Conservation (phyloP, 2,113 vertebrate species). For the Trochalopteron elliotii region DNA sequence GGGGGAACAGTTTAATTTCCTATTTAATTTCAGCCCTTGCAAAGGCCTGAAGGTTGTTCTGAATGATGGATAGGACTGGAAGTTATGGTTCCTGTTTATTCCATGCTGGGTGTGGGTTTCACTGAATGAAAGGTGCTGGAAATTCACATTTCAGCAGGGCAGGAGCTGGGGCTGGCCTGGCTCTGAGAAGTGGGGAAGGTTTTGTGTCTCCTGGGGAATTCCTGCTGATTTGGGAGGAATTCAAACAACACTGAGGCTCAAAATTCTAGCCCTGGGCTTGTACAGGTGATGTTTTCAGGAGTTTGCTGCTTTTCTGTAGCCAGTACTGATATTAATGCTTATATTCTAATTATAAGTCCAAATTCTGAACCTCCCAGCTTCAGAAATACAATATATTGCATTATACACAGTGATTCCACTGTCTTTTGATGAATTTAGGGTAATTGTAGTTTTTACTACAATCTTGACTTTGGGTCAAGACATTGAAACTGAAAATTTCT, state of each 20-base stretch:
- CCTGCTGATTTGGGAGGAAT: neutral
- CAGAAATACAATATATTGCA: neutral
- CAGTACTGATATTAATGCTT: neutral
- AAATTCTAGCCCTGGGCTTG: neutral
- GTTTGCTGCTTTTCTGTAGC: neutral
- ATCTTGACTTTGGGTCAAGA: neutral
- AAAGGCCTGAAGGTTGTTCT: constrained; percentile 5
- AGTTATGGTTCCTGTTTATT: neutral
- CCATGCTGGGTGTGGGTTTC: neutral
- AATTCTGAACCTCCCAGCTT: neutral
- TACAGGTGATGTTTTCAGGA: neutral
- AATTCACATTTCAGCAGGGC: neutral
- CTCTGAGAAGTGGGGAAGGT: neutral
- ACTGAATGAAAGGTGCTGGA: neutral
- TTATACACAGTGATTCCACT: neutral
- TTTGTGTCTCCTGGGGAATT: neutral
- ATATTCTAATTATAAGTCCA: neutral
- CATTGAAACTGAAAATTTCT: neutral
- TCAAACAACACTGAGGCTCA: neutral
- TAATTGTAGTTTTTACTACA: neutral
- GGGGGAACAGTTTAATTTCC: constrained; percentile 52
- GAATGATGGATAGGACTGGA: constrained; percentile 19
- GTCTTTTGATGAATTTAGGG: neutral
- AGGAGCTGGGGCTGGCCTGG: neutral
- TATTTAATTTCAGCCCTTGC: constrained; percentile 47